phyloP scores from a whole-genome alignment of 2,113 vertebrate genomes.

The Thamnaconus septentrionalis region DNA sequence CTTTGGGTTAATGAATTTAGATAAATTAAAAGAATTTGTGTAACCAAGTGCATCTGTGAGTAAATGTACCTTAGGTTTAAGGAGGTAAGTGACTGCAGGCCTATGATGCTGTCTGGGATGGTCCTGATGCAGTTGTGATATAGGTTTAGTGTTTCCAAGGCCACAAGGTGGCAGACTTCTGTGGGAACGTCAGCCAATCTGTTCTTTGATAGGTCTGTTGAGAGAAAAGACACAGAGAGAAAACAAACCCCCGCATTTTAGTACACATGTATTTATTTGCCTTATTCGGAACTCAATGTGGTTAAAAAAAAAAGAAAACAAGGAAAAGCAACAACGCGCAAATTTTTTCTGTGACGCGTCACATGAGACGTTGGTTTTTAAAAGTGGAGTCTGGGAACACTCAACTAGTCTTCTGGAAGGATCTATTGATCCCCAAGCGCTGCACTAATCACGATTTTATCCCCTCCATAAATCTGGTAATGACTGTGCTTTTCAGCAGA shows the following conservation, averaged over 20 bases:
- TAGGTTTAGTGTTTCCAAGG: slow-evolving; percentile 90
- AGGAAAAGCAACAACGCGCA: too few relatives aligned
- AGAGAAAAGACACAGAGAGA: background rate
- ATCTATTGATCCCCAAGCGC: too few relatives aligned
- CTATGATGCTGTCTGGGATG: slow-evolving; percentile 87
- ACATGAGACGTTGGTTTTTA: too few relatives aligned
- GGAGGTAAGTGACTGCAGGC: slow-evolving; percentile 88
- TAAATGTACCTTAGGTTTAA: slow-evolving; percentile 88
- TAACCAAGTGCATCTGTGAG: background rate
- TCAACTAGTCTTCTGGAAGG: too few relatives aligned
- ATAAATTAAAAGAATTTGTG: too few relatives aligned
- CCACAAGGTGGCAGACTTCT: slow-evolving; percentile 89
- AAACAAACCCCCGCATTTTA: background rate
- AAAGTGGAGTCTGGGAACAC: too few relatives aligned
- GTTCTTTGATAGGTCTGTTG: slow-evolving; percentile 94
- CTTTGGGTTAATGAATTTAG: too few relatives aligned
- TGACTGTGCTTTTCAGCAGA: too few relatives aligned
- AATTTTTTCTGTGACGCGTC: too few relatives aligned
- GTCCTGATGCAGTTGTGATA: slow-evolving; percentile 95
- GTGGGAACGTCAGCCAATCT: slow-evolving; percentile 86
- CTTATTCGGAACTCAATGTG: background rate
- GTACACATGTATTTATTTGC: background rate
- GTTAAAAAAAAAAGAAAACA: too few relatives aligned
- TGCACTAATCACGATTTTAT: too few relatives aligned
- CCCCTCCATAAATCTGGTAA: too few relatives aligned